Conservation (phyloP, 2,113 vertebrate species). For the Vidua chalybeata region DNA sequence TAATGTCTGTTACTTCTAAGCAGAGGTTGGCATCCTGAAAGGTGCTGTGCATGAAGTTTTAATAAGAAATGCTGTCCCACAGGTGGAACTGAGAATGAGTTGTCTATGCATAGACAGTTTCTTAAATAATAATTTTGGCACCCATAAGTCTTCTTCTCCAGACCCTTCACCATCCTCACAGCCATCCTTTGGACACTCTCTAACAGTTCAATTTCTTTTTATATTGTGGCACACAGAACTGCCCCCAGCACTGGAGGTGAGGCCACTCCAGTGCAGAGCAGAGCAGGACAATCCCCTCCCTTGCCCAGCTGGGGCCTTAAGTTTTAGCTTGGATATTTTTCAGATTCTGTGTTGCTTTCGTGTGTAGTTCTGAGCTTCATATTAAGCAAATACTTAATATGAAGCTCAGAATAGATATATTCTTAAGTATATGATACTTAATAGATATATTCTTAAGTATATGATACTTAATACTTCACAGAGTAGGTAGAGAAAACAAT, state of each 20-base stretch:
- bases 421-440: too few relatives aligned
- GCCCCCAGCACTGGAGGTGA: not conserved
- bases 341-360: not conserved
- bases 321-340: not conserved
- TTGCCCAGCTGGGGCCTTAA: not conserved
- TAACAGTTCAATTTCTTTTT: not conserved
- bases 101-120: not conserved
- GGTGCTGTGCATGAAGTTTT: not conserved
- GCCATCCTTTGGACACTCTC: not conserved
- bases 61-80: not conserved
- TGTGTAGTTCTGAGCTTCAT: not conserved
- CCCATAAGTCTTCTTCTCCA: not conserved
- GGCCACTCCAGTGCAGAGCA: not conserved
- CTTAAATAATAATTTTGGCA: not conserved
- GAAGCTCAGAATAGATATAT: too few relatives aligned
- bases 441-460: too few relatives aligned
- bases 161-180: not conserved
- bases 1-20: not conserved
- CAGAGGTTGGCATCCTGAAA: not conserved
- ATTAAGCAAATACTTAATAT: not conserved
- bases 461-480: too few relatives aligned
- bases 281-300: not conserved
- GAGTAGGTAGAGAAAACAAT: not conserved
- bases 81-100: not conserved
- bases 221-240: fast-evolving